phyloP scores from a whole-genome alignment of 2,113 vertebrate genomes.

The zebrafish (Danio rerio) region GRCz12tu NC_133200.1:19969501-19970000 shows the following conservation, averaged over 20 bases:
- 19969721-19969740: conserved; percentile 7
- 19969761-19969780: conserved; percentile 41
- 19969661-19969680: conserved; percentile 52
- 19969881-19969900: conserved; percentile 49
- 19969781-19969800: conserved; percentile 46
- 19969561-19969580: conserved; percentile 53
- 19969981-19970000: conserved; percentile 59
- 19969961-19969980: conserved; percentile 50
- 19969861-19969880: conserved; percentile 51
- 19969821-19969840: conserved; percentile 39
- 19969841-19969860: conserved; percentile 50
- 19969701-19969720: background rate
- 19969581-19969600: conserved; percentile 40
- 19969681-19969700: conserved; percentile 46
- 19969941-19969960: conserved; percentile 49
- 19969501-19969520: conserved; percentile 2
- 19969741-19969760: conserved; percentile 35
- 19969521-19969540: conserved; percentile 43
- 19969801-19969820: conserved; percentile 44
- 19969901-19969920: conserved; percentile 46
- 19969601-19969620: conserved; percentile 28
- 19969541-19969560: conserved; percentile 55
- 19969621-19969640: conserved; percentile 45
- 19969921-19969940: conserved; percentile 45
- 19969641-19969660: conserved; percentile 57